These are phyloP conservation scores for Cichladusa arquata DNA, from an alignment of 2,113 vertebrate genomes.

Conservation along the genomic window DNA sequence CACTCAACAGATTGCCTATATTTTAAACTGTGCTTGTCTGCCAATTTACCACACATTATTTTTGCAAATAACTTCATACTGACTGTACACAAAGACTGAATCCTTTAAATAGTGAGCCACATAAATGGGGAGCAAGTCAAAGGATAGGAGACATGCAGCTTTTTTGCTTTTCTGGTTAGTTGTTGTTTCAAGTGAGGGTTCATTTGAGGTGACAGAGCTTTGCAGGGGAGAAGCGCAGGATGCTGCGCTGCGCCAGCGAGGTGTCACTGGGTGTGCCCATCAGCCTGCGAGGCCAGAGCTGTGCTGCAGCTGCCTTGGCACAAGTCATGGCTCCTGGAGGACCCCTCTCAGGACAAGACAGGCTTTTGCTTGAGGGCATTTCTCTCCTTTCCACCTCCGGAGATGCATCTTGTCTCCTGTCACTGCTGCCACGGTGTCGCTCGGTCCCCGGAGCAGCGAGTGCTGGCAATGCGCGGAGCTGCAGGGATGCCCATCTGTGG, in stretches of 20 bases:
- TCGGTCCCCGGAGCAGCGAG: rapidly evolving
- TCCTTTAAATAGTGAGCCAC: conserved; percentile 22
- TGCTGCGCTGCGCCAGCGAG: rapidly evolving
- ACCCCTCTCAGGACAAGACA: not conserved
- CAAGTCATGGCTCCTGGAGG: not conserved
- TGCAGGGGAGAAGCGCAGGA: not conserved
- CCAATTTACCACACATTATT: conserved; percentile 65
- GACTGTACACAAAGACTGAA: conserved; percentile 59
- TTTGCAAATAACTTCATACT: conserved; percentile 60
- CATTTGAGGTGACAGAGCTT: not conserved
- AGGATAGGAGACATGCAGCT: not conserved
- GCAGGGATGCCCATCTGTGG: not conserved
- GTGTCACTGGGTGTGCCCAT: rapidly evolving
- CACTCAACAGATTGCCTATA: conserved; percentile 63
- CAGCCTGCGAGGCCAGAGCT: not conserved
- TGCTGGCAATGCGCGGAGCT: rapidly evolving
- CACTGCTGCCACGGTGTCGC: rapidly evolving
- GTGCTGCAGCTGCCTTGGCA: rapidly evolving
- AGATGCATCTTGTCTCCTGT: not conserved
- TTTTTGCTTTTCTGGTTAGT: not conserved
- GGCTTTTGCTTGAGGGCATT: rapidly evolving
- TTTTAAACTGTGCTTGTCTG: conserved; percentile 61
- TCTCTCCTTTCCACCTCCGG: not conserved
- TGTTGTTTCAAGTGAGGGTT: not conserved
- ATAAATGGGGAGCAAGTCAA: not conserved